Conservation (phyloP, 2,888 invertebrate species). For the Nudaria mundana region DNA sequence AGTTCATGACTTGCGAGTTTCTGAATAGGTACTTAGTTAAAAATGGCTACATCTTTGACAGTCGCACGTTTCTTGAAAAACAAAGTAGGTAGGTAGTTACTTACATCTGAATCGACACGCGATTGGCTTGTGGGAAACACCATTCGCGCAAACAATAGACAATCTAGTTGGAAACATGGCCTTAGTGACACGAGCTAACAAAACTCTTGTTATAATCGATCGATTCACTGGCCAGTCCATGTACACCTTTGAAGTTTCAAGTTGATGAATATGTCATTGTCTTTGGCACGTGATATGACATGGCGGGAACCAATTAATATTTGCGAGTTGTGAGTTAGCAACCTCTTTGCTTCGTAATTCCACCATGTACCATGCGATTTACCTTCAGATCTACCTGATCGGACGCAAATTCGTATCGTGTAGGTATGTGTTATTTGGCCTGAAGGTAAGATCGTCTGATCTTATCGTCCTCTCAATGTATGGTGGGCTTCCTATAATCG, state of each 20-base stretch:
- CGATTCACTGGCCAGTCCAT: constrained; percentile 20
- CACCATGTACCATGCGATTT: too few species aligned
- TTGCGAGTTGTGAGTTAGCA: not conserved
- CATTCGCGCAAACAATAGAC: constrained; percentile 42
- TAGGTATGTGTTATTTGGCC: too few species aligned
- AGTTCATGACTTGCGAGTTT: not conserved
- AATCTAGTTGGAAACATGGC: constrained; percentile 36
- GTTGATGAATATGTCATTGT: constrained; percentile 17
- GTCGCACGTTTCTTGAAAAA: not conserved
- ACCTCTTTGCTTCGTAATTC: too few species aligned
- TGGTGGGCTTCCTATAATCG: too few species aligned
- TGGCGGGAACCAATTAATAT: not conserved
- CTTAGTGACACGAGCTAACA: constrained; percentile 19
- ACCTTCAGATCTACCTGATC: too few species aligned
- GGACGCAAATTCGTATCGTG: too few species aligned
- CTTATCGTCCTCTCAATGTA: too few species aligned
- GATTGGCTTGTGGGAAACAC: constrained; percentile 38
- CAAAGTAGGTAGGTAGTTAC: constrained; percentile 10
- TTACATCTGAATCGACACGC: constrained; percentile 42
- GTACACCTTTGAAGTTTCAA: constrained; percentile 23
- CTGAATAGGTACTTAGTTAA: not conserved
- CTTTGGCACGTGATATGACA: constrained; percentile 4
- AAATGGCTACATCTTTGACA: not conserved
- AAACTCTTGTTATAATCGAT: constrained; percentile 34
- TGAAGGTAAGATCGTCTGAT: too few species aligned